A percentile compares a stretch with the other conserved stretches of the same genome.
Conservation (phyloP, 2,888 invertebrate genomes). For the Rhaphigaster nebulosa region DNA sequence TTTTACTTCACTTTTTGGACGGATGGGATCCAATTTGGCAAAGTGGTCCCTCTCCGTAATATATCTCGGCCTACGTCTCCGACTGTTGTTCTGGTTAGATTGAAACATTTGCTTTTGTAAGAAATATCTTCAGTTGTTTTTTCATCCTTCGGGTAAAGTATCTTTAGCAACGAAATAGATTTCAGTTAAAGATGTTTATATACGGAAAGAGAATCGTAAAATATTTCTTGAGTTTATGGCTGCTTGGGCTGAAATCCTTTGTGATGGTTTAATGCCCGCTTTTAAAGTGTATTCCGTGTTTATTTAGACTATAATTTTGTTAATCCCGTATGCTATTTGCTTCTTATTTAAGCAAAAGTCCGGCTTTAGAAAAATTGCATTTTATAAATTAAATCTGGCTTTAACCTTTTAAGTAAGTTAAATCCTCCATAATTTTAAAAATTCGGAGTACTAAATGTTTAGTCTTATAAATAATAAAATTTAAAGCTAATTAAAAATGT, state of each 20-base stretch:
- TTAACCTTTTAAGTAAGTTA: neutral
- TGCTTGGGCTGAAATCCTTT: neutral
- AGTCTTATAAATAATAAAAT: too few species aligned
- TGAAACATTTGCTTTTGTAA: slow-evolving; percentile 24
- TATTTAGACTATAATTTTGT: neutral
- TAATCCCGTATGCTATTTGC: neutral
- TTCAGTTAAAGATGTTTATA: neutral
- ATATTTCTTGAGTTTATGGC: neutral
- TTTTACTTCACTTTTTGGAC: neutral
- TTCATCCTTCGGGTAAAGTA: neutral
- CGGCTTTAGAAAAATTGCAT: neutral
- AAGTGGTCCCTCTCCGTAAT: neutral
- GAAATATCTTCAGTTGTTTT: neutral
- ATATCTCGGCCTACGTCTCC: neutral
- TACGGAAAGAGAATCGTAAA: neutral
- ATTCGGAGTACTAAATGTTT: too few species aligned
- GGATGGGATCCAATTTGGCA: neutral
- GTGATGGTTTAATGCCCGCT: neutral
- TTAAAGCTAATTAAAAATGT: too few species aligned
- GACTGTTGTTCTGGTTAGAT: neutral
- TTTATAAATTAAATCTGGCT: neutral
- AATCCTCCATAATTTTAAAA: neutral
- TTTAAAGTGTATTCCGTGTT: neutral
- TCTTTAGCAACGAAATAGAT: slow-evolving; percentile 1
- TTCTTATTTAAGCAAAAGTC: neutral